Evolutionary conservation across 2,888 invertebrate genomes (phyloP).

Genomic region (Hyalella azteca): DNA sequence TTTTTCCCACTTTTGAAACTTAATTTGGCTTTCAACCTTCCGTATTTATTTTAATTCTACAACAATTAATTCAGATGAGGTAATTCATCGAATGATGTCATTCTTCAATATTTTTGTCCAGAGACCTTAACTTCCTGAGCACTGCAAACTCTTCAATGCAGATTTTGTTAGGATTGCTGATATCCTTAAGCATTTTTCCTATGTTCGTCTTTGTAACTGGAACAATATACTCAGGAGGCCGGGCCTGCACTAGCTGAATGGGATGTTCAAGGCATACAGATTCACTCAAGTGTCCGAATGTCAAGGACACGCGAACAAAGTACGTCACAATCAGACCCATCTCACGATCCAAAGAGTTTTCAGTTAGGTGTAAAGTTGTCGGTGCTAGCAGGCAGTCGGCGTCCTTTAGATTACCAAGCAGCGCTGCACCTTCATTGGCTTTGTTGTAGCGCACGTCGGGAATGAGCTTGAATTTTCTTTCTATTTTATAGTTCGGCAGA

Average conservation of each 20-base stretch:
- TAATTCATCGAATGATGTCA: constrained; percentile 11
- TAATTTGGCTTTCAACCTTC: too few species aligned
- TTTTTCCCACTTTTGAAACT: too few species aligned
- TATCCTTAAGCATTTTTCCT: background rate
- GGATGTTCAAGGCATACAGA: background rate
- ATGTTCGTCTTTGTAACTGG: background rate
- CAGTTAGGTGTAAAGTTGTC: background rate
- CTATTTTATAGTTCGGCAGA: background rate
- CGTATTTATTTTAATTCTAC: too few species aligned
- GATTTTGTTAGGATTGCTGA: background rate
- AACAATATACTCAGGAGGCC: background rate
- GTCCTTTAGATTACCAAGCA: background rate
- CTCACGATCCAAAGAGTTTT: background rate
- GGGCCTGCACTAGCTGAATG: background rate
- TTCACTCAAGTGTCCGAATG: background rate
- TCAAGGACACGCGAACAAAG: background rate
- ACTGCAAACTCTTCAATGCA: constrained; percentile 17
- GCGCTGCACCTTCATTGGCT: background rate
- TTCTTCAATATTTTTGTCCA: background rate
- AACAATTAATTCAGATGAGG: background rate
- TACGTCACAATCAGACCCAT: background rate
- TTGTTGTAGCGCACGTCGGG: constrained; percentile 18
- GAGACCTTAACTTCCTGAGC: background rate
- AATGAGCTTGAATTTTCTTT: background rate
- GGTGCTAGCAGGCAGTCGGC: background rate